Conservation (phyloP, 1,140 invertebrate genomes). For the Elysia chlorotica region DNA sequence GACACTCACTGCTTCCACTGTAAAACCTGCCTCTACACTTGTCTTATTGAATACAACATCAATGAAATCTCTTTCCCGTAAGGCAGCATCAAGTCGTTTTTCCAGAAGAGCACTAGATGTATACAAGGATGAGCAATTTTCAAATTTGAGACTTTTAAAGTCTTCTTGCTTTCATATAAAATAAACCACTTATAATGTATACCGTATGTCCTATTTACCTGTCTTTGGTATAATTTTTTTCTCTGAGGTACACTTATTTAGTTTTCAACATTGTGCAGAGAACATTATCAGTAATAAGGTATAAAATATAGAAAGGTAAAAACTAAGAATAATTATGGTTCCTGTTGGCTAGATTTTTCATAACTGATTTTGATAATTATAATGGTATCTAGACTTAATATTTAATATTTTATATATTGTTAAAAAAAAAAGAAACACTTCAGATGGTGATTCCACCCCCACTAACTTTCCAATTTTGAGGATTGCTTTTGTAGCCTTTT, state of each 20-base stretch:
- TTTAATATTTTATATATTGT: neutral
- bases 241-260: no score
- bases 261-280: no score
- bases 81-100: neutral
- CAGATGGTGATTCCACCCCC: neutral
- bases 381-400: neutral
- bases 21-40: neutral
- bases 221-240: no score
- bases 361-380: no score
- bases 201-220: no score
- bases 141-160: no score
- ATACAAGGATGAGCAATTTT: no score
- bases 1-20: slow-evolving; percentile 3
- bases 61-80: neutral
- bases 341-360: no score
- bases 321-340: neutral
- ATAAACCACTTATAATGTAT: no score
- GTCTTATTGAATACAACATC: slow-evolving; percentile 1
- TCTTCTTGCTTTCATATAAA: no score
- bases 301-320: neutral
- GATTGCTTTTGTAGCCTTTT: neutral
- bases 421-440: neutral
- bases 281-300: neutral
- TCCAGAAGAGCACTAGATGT: neutral
- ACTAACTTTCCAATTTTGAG: slow-evolving; percentile 12